Conservation (phyloP, 1,140 invertebrate species). For the Drosophila pseudoobscura region DNA sequence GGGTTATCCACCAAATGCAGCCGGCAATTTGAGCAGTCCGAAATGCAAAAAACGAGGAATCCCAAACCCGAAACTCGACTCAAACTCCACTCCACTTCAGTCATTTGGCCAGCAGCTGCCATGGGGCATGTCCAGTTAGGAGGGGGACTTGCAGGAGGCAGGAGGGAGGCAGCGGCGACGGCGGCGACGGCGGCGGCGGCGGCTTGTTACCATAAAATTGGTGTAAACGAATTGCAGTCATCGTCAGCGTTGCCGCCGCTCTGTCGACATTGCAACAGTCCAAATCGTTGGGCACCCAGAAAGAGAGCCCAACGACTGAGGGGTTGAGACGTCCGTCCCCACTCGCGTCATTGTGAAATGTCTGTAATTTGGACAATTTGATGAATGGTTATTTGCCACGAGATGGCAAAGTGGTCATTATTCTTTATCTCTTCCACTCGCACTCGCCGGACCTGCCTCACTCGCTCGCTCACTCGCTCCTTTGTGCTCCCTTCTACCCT, state of each 20-base stretch:
- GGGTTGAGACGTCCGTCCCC: background rate
- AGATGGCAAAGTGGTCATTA: slow-evolving; percentile 83
- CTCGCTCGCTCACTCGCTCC: slow-evolving; percentile 18
- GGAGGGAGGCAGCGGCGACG: background rate
- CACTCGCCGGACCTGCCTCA: slow-evolving; percentile 8
- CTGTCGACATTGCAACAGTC: slow-evolving; percentile 56
- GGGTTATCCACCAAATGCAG: slow-evolving; percentile 51
- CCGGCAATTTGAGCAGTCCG: slow-evolving; percentile 42
- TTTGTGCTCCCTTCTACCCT: background rate
- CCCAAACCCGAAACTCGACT: slow-evolving; percentile 26
- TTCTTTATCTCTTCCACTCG: slow-evolving; percentile 70
- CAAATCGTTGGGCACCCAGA: slow-evolving; percentile 19
- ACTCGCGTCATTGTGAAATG: slow-evolving; percentile 82
- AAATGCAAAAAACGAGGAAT: slow-evolving; percentile 11
- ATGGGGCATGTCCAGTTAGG: slow-evolving; percentile 51
- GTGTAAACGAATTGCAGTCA: slow-evolving; percentile 83
- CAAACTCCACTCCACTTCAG: slow-evolving; percentile 28
- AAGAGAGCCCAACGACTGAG: background rate
- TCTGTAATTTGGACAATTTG: slow-evolving; percentile 84
- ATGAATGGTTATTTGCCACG: slow-evolving; percentile 84
- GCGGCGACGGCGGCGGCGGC: background rate
- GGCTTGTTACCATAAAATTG: slow-evolving; percentile 83
- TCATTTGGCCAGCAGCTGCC: slow-evolving; percentile 66
- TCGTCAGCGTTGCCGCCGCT: slow-evolving; percentile 43
- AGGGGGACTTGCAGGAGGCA: slow-evolving; percentile 1